Evolutionary conservation across 2,797 vertebrate genomes (phyloP).

Genomic region (Peromyscus eremicus): DNA sequence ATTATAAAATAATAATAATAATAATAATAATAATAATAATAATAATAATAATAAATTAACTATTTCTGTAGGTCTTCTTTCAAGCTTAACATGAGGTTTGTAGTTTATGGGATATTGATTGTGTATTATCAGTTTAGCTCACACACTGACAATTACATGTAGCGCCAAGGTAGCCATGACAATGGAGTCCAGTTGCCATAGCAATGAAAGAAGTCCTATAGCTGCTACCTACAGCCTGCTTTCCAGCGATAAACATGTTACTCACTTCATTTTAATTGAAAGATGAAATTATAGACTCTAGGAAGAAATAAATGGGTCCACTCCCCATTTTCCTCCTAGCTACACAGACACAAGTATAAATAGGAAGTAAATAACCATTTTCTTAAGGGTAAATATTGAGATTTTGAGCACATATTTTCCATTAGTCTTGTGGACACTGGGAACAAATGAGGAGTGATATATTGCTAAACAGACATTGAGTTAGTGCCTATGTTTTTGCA

Average conservation of each 20-base stretch:
- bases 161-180: slow-evolving; percentile 91
- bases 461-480: slow-evolving; percentile 48
- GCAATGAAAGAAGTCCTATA: slow-evolving; percentile 90
- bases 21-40: slow-evolving; percentile 24
- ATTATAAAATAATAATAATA: slow-evolving; percentile 34
- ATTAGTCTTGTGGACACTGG: slow-evolving; percentile 3
- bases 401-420: slow-evolving; percentile 77
- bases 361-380: slow-evolving; percentile 83
- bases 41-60: slow-evolving; percentile 63
- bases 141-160: slow-evolving; percentile 91
- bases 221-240: slow-evolving; percentile 89
- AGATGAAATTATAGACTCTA: slow-evolving; percentile 90
- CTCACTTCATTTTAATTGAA: slow-evolving; percentile 94
- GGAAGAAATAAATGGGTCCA: slow-evolving; percentile 87
- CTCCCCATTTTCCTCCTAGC: slow-evolving; percentile 40
- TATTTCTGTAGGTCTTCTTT: slow-evolving; percentile 65
- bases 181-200: slow-evolving; percentile 92
- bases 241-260: slow-evolving; percentile 90
- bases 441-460: slow-evolving; percentile 26
- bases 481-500: slow-evolving; percentile 65
- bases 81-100: slow-evolving; percentile 87
- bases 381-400: slow-evolving; percentile 84
- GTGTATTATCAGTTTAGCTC: slow-evolving; percentile 92
- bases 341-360: slow-evolving; percentile 70
- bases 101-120: slow-evolving; percentile 91